Evolutionary conservation across 2,888 invertebrate species (phyloP).

Genomic region (Colostygia pectinataria): DNA sequence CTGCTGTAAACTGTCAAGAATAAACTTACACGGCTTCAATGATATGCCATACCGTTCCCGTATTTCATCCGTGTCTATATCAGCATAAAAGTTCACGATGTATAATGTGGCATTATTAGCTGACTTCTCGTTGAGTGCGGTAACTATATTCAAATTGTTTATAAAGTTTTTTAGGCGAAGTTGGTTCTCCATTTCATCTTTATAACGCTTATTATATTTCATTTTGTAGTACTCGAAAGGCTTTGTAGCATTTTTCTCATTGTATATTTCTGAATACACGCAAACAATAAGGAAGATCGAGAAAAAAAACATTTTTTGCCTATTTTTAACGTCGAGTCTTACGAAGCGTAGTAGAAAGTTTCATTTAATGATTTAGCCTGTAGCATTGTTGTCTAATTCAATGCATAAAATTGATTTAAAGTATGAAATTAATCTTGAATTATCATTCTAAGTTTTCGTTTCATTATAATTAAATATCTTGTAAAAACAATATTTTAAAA

Average conservation of each 20-base stretch:
- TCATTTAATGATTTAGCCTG: not conserved
- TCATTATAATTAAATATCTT: too few species aligned
- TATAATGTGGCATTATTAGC: slow-evolving; percentile 40
- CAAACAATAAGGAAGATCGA: slow-evolving; percentile 3
- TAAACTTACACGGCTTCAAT: slow-evolving; percentile 55
- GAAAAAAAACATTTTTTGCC: slow-evolving; percentile 6
- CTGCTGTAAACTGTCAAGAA: not conserved
- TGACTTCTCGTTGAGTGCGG: slow-evolving; percentile 45
- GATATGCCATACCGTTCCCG: slow-evolving; percentile 48
- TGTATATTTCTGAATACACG: slow-evolving; percentile 12
- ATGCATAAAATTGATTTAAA: not conserved
- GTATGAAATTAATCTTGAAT: not conserved
- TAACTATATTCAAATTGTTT: slow-evolving; percentile 47
- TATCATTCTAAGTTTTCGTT: too few species aligned
- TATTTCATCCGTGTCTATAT: slow-evolving; percentile 47
- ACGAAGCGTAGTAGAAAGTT: not conserved
- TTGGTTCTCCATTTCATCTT: slow-evolving; percentile 37
- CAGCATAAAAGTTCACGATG: slow-evolving; percentile 54
- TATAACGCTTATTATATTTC: slow-evolving; percentile 51
- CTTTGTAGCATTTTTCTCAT: slow-evolving; percentile 17
- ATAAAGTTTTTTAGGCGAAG: slow-evolving; percentile 48
- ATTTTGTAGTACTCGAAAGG: slow-evolving; percentile 49
- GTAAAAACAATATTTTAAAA: too few species aligned
- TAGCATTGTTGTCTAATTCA: not conserved
- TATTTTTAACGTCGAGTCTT: not conserved